A percentile compares a stretch with the other conserved stretches of the same genome.
These are phyloP conservation scores for Anoplius nigerrimus DNA, from an alignment of 2,888 invertebrate genomes.

Conservation along the genomic window DNA sequence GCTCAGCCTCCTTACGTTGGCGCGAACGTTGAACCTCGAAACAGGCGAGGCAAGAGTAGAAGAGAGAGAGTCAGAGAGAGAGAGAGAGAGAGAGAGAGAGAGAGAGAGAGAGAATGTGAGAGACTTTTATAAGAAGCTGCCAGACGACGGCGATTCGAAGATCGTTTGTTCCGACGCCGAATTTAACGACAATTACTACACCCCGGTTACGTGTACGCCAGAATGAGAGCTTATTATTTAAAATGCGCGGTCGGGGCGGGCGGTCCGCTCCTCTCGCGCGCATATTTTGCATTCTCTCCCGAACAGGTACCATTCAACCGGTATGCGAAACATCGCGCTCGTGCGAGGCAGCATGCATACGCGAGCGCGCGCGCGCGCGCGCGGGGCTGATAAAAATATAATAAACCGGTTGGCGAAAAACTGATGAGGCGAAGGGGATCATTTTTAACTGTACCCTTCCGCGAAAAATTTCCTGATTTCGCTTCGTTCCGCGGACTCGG, in stretches of 20 bases:
- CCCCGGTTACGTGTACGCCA: too few species aligned
- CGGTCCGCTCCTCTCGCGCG: not conserved
- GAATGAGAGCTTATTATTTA: not conserved
- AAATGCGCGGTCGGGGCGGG: not conserved
- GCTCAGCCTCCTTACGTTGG: too few species aligned
- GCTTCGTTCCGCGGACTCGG: not conserved
- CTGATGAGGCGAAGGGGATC: constrained; percentile 16
- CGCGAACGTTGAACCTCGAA: too few species aligned
- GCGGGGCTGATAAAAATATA: constrained; percentile 25
- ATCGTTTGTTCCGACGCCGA: not conserved
- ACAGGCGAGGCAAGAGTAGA: too few species aligned
- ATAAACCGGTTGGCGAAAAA: constrained; percentile 42
- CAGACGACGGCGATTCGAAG: not conserved
- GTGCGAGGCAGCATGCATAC: not conserved
- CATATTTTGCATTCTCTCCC: constrained; percentile 3
- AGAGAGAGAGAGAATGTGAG: not conserved
- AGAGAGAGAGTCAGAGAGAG: too few species aligned
- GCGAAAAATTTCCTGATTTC: not conserved
- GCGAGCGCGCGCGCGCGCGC: not conserved
- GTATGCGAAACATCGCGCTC: not conserved
- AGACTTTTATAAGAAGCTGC: not conserved
- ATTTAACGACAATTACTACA: too few species aligned
- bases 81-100: not conserved
- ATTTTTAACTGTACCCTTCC: constrained; percentile 5
- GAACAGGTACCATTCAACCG: constrained; percentile 5